Base-by-base conservation (phyloP, 92 coral and sea anemone species). In the Epizoanthus stellaris region DNA sequence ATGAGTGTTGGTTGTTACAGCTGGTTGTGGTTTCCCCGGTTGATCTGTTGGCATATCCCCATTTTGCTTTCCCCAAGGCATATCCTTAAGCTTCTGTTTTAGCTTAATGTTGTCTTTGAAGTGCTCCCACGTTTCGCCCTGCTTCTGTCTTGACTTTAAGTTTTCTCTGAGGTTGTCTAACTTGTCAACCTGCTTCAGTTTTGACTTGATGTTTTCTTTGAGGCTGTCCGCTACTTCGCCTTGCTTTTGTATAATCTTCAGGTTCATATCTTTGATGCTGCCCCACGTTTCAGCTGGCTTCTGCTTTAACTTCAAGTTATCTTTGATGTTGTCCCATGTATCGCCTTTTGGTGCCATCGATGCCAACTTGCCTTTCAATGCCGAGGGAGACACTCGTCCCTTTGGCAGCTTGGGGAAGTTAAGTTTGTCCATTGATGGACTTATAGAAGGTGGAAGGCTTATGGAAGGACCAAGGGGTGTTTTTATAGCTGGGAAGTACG, bases 321-420 rank as follows among this genome's bases (percentile, higher is more conserved):
- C 83, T 63, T 62, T 79, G 15, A 79, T 63, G 45, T 43, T 64
- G 45, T 79, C 83, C 72, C 71, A 79, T 36, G 71, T 13, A 45
- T 79, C 83, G 4, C 71, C 59, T 58, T 62, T 79, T 43, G 54
- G 21, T 12, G 71, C 83, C 61, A 40, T 79, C 11, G 71, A 62
- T 0, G 83, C 23, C 17, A 79, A 58, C 61, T 79, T 67, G 6
- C 73, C 59, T 38, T 79, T 79, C 10, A 79, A 19, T 13, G 72
- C 40, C 4, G 83, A 62, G 39, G 83, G 83, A 62, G 83, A 79
- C 13, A 79, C 30, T 43, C 72, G 83, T 1, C 83, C 72, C 42
- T 63, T 79, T 79, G 83, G 4, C 20, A 63, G 36, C 42, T 62
- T 79, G 14, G 83, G 83, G 10, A 62, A n/a, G 60, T 47, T 79